These are phyloP conservation scores for Patella depressa DNA, from an alignment of 2,888 invertebrate genomes.

Conservation along the genomic window DNA sequence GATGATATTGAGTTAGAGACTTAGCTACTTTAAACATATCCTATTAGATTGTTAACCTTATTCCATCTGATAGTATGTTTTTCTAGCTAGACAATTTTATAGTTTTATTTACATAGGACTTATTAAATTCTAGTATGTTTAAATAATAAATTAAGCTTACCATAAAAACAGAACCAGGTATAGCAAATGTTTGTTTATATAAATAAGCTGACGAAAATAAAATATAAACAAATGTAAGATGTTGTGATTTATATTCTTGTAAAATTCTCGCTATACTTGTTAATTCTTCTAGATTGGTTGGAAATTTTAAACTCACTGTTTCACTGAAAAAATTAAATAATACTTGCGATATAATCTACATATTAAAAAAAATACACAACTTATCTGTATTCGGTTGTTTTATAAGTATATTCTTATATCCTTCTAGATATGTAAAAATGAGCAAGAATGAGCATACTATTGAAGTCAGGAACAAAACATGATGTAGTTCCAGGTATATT, in stretches of 20 bases:
- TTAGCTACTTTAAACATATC: no score
- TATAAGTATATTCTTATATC: not conserved
- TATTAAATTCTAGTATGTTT: not conserved
- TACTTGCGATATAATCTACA: not conserved
- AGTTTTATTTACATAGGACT: not conserved
- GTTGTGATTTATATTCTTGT: conserved; percentile 72
- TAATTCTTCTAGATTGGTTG: conserved; percentile 72
- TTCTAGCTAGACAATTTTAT: not conserved
- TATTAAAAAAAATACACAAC: not conserved
- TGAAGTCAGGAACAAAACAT: not conserved
- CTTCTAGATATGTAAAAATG: not conserved
- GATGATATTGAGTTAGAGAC: no score
- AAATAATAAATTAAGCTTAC: conserved; percentile 65
- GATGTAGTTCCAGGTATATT: no score
- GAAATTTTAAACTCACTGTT: conserved; percentile 70
- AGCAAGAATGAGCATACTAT: conserved; percentile 18
- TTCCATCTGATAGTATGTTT: not conserved
- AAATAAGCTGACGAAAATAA: conserved; percentile 76
- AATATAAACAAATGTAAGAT: conserved; percentile 73
- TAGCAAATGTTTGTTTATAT: conserved; percentile 78
- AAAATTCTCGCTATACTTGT: conserved; percentile 69
- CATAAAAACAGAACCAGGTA: conserved; percentile 77
- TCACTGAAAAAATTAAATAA: conserved; percentile 16
- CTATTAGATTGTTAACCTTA: no score
- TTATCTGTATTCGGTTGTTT: not conserved